Evolutionary conservation across 2,888 invertebrate genomes (phyloP).

Genomic region (Drosophila yooni): DNA sequence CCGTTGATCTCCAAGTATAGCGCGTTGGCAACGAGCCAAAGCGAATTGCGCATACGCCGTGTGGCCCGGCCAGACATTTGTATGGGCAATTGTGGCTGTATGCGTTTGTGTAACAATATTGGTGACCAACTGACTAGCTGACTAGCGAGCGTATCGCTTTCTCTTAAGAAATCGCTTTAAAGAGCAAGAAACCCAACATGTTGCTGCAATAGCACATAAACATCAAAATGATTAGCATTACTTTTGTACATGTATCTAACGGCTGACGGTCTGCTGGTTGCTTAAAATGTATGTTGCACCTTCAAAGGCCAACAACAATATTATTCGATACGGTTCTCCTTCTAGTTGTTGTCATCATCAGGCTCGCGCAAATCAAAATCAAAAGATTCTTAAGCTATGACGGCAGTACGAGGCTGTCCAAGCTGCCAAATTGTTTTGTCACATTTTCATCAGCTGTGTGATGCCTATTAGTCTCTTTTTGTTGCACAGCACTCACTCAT

Average conservation of each 20-base stretch:
- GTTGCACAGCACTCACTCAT: slow-evolving; percentile 13
- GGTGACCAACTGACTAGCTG: slow-evolving; percentile 16
- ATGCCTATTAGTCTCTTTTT: slow-evolving; percentile 33
- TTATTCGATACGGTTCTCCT: slow-evolving; percentile 1
- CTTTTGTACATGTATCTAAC: slow-evolving; percentile 11
- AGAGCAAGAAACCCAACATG: slow-evolving; percentile 23
- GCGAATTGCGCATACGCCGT: slow-evolving; percentile 84
- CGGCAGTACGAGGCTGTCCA: slow-evolving; percentile 66
- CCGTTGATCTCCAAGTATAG: slow-evolving; percentile 93
- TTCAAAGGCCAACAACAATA: slow-evolving; percentile 14
- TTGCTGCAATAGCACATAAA: slow-evolving; percentile 45
- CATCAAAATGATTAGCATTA: slow-evolving; percentile 12
- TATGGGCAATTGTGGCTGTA: slow-evolving; percentile 30
- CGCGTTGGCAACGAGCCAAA: slow-evolving; percentile 91
- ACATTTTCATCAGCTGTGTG: slow-evolving; percentile 67
- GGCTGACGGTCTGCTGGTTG: slow-evolving; percentile 5
- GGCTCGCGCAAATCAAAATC: slow-evolving; percentile 50
- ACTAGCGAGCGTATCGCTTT: slow-evolving; percentile 34
- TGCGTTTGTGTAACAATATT: slow-evolving; percentile 32
- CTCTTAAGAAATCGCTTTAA: slow-evolving; percentile 41
- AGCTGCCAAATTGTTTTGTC: slow-evolving; percentile 76
- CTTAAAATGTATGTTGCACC: slow-evolving; percentile 32
- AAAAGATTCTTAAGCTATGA: slow-evolving; percentile 19
- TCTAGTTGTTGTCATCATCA: slow-evolving; percentile 29
- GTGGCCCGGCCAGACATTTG: slow-evolving; percentile 78